phyloP scores from a whole-genome alignment of 2,113 vertebrate species.

The Lates calcarifer region DNA sequence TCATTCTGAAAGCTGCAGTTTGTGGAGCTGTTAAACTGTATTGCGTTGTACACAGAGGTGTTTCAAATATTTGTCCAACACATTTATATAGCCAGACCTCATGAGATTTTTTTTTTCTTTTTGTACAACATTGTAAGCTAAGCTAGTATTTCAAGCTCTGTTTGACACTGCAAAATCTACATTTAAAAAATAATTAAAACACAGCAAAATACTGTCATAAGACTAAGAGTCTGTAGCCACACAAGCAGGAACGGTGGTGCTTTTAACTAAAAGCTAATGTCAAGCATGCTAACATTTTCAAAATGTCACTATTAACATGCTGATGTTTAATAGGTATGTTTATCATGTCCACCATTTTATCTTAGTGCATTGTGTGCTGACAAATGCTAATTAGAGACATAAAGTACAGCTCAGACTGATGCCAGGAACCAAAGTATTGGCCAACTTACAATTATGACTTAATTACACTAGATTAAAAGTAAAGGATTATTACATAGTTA shows the following conservation, averaged over 20 bases:
- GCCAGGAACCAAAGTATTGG: background rate
- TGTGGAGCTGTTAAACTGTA: background rate
- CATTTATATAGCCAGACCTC: background rate
- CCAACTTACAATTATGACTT: background rate
- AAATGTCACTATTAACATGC: background rate
- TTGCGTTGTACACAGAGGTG: background rate
- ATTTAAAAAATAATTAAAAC: background rate
- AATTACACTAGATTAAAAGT: background rate
- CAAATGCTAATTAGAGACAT: background rate
- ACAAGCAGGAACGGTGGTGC: background rate
- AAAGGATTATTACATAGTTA: background rate
- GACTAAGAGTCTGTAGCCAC: background rate
- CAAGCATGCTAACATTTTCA: background rate
- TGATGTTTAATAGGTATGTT: background rate
- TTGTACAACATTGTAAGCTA: no score
- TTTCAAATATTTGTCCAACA: background rate
- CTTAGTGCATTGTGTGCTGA: background rate
- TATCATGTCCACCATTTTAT: background rate
- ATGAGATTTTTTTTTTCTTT: background rate
- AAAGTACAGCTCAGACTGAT: background rate
- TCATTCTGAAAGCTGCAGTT: background rate
- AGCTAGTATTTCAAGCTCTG: background rate
- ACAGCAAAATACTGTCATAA: background rate
- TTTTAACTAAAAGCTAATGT: background rate
- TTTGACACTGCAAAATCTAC: background rate